These are phyloP conservation scores for Scatophagus argus DNA, from an alignment of 2,113 vertebrate genomes.

Conservation along the genomic window DNA sequence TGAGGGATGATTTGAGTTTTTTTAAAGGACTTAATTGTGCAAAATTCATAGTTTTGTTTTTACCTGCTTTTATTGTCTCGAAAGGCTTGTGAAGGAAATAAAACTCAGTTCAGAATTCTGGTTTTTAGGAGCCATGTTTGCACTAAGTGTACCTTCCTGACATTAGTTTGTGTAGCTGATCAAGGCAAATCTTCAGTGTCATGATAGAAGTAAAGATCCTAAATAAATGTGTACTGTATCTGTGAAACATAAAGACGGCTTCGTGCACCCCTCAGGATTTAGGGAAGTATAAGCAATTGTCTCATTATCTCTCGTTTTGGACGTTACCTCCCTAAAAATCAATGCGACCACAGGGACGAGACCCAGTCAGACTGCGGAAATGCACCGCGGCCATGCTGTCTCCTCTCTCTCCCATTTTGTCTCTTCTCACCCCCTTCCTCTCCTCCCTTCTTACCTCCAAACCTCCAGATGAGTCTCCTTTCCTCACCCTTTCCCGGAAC, in stretches of 20 bases:
- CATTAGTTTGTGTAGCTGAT: not conserved
- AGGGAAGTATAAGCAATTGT: not conserved
- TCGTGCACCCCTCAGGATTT: not conserved
- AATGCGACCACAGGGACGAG: not conserved
- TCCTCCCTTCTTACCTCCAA: slow-evolving; percentile 27
- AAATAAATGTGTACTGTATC: not conserved
- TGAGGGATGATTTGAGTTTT: not conserved
- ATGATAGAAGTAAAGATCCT: not conserved
- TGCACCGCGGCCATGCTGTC: slow-evolving; percentile 12
- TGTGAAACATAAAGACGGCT: not conserved
- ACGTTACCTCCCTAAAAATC: slow-evolving; percentile 23
- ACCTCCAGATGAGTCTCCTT: slow-evolving; percentile 39
- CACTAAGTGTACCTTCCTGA: not conserved
- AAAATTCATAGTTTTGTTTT: not conserved
- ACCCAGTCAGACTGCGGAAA: slow-evolving; percentile 24
- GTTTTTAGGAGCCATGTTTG: not conserved
- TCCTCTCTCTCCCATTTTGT: slow-evolving; percentile 10
- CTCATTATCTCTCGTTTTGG: not conserved
- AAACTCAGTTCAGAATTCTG: too few species aligned
- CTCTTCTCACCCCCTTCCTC: slow-evolving; percentile 23
- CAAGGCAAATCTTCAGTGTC: not conserved
- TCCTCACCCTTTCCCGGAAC: slow-evolving; percentile 58
- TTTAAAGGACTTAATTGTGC: not conserved
- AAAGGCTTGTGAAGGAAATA: not conserved
- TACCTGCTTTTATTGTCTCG: not conserved